Evolutionary conservation across 2,113 vertebrate species (phyloP).

Genomic region (Turdus rufiventris): DNA sequence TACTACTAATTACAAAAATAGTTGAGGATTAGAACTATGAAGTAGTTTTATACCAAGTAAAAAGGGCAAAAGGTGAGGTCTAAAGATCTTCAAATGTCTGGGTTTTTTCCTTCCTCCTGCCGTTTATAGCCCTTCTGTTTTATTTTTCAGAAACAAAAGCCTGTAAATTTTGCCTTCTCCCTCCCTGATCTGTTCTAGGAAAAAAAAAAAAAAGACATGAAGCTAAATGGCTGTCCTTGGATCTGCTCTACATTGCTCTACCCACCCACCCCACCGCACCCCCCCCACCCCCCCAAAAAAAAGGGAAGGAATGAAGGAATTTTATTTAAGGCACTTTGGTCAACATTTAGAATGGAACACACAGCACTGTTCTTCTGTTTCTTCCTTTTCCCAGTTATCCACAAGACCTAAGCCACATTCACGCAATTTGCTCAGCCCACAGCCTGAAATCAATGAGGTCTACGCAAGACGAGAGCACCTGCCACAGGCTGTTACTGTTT

Average conservation of each 20-base stretch:
- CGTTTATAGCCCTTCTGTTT: not conserved
- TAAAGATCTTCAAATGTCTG: not conserved
- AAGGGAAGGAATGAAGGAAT: not conserved
- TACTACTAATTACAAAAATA: not conserved
- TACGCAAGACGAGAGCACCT: constrained; percentile 16
- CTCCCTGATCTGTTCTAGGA: not conserved
- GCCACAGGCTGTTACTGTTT: not conserved
- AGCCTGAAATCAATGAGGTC: constrained; percentile 18
- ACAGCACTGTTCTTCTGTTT: not conserved
- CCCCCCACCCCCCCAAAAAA: no score
- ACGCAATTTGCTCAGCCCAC: not conserved
- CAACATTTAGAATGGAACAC: not conserved
- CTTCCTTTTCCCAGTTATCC: not conserved
- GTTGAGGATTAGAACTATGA: not conserved
- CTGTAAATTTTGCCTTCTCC: not conserved
- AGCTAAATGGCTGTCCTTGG: not conserved
- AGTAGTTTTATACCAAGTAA: not conserved
- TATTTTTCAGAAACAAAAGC: not conserved
- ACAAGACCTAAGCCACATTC: not conserved
- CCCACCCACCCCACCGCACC: no score
- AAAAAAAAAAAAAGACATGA: not conserved
- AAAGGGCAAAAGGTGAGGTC: not conserved
- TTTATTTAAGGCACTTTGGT: not conserved
- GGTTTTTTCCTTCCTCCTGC: not conserved
- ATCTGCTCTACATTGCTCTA: not conserved